A percentile compares a stretch with the other conserved stretches of the same genome.
Evolutionary conservation across 1,140 invertebrate species (phyloP).

Genomic region (Danaus plexippus): DNA sequence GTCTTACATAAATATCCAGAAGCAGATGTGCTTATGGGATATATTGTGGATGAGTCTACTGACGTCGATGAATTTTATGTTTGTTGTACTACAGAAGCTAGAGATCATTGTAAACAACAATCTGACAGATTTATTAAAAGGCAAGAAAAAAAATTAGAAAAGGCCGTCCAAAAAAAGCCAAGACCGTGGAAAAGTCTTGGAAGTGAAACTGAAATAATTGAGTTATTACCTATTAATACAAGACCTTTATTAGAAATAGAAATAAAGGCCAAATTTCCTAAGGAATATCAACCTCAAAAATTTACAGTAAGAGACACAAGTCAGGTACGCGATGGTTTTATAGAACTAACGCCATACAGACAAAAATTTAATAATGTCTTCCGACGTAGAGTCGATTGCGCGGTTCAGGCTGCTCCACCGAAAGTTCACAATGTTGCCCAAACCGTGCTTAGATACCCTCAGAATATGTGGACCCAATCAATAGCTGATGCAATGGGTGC

Average conservation of each 20-base stretch:
- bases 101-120: conserved; percentile 73
- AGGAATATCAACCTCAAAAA: conserved; percentile 59
- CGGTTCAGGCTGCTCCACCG: conserved; percentile 66
- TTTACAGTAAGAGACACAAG: conserved; percentile 69
- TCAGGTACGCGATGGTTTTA: conserved; percentile 76
- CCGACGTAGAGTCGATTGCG: conserved; percentile 70
- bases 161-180: conserved; percentile 74
- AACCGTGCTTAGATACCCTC: conserved; percentile 75
- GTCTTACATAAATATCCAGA: conserved; percentile 71
- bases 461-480: conserved; percentile 78
- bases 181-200: conserved; percentile 75
- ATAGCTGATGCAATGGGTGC: conserved; percentile 66
- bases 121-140: conserved; percentile 60
- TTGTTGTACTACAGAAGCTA: conserved; percentile 75
- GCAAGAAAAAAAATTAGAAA: conserved; percentile 75
- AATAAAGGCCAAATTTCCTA: conserved; percentile 75
- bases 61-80: conserved; percentile 78
- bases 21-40: conserved; percentile 77
- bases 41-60: conserved; percentile 75
- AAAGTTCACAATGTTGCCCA: conserved; percentile 72
- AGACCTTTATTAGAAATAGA: conserved; percentile 77
- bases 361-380: conserved; percentile 74
- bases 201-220: conserved; percentile 76
- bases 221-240: conserved; percentile 65
- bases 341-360: conserved; percentile 74